These are phyloP conservation scores for Chrysogorgia sp. DNA, from an alignment of 92 coral and sea anemone species.

Conservation along the genomic window DNA sequence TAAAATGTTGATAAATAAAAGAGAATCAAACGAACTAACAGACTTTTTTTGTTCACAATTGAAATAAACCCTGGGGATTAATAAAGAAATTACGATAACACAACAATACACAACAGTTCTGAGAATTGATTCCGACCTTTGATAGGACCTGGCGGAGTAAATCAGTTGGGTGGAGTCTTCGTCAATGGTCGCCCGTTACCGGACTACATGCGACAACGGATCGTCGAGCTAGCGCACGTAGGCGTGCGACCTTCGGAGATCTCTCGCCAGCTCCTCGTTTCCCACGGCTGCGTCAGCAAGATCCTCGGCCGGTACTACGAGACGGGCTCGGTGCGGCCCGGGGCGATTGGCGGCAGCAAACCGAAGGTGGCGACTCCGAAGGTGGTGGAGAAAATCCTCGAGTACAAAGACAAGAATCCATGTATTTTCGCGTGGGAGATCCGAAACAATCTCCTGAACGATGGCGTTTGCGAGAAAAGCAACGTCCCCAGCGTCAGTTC, in stretches of 20 bases:
- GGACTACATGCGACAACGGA: slow-evolving; percentile 99
- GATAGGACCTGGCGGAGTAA: slow-evolving; percentile 98
- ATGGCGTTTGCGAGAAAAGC: slow-evolving; percentile 90
- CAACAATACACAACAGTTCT: no score
- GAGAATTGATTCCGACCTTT: background rate
- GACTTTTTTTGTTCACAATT: background rate
- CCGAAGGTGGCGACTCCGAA: slow-evolving; percentile 98
- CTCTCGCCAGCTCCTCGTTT: slow-evolving; percentile 99
- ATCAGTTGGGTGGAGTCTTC: slow-evolving; percentile 99
- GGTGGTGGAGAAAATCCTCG: slow-evolving; percentile 88
- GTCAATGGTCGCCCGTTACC: slow-evolving; percentile 99
- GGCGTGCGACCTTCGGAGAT: slow-evolving; percentile 99
- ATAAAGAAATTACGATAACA: background rate
- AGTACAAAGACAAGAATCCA: slow-evolving; percentile 94
- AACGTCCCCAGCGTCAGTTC: slow-evolving; percentile 99
- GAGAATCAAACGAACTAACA: no score
- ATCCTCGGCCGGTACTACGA: slow-evolving; percentile 97
- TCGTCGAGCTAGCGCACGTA: slow-evolving; percentile 99
- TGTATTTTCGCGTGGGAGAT: slow-evolving; percentile 99
- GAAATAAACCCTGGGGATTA: background rate
- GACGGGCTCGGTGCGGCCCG: slow-evolving; percentile 98
- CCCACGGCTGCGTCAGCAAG: slow-evolving; percentile 99
- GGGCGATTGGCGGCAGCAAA: slow-evolving; percentile 98
- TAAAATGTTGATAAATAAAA: no score
- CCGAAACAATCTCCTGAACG: slow-evolving; percentile 85